Conservation (phyloP, 2,888 invertebrate genomes). For the Mesorhabditis sp. region DNA sequence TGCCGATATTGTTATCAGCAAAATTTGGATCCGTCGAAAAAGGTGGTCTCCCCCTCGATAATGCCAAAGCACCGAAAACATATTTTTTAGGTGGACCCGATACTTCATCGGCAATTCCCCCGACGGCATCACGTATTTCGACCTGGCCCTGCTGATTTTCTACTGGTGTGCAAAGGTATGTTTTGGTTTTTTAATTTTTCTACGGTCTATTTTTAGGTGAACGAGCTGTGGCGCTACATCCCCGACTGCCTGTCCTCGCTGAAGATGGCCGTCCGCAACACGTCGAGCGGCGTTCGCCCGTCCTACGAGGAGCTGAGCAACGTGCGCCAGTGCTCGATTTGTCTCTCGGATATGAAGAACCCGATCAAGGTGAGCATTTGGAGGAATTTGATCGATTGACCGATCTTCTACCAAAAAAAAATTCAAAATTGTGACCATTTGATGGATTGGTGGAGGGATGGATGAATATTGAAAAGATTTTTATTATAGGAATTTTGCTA, state of each 20-base stretch:
- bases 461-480: too few relatives aligned
- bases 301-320: slow-evolving; percentile 14
- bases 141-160: background rate
- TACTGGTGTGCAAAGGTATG: background rate
- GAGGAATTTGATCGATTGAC: too few relatives aligned
- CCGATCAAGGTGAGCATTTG: slow-evolving; percentile 26
- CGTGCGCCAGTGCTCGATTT: slow-evolving; percentile 18
- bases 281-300: background rate
- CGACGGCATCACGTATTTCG: background rate
- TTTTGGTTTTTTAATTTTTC: background rate
- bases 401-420: too few relatives aligned
- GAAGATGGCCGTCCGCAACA: background rate
- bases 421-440: too few relatives aligned
- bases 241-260: background rate
- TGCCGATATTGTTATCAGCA: too few relatives aligned
- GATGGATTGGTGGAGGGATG: too few relatives aligned
- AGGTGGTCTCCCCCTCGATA: too few relatives aligned
- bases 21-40: too few relatives aligned
- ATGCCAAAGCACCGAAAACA: too few relatives aligned
- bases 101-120: background rate
- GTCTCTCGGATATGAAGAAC: slow-evolving; percentile 14
- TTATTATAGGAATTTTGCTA: too few relatives aligned
- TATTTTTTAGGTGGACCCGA: background rate
- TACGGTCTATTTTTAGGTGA: background rate
- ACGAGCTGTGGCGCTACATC: background rate